Evolutionary conservation across 2,113 vertebrate genomes (phyloP), one percentile per base, ranked within the genome.

Genomic region (Lates calcarifer): DNA sequence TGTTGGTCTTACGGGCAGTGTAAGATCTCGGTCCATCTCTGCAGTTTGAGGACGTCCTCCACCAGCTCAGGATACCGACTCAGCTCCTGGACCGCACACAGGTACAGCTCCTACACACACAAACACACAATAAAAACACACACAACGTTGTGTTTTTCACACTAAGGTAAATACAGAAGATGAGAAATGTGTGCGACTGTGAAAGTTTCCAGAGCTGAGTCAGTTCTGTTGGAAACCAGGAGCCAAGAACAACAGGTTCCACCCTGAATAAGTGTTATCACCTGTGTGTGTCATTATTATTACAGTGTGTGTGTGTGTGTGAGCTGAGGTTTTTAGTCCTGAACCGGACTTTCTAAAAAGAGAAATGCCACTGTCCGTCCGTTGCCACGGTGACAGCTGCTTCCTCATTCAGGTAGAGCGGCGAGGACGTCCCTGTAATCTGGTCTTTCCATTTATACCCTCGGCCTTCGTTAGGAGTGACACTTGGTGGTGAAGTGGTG

Each of bases 41-140:
- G 97, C 70, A 98, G 95, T 79, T 97, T 96, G 33, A 98, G 94
- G 53, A 98, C 96, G 60, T 97, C 96, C 1, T 97, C 97, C 77
- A 97, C 96, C 84, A 98, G 95, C 87, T 97, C 97, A 0, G 96
- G 97, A 79, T 95, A 96, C 26, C 94, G 95, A 43, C 93, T 96
- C 26, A 97, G 85, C 78, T 98, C 96, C 92, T 97, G 96, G 79
- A 97, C 96, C 6, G 98, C 97, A 67, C 96, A 94, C 90, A 97
- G 81, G 85, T 98, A 98, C 71, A 98, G 94, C 70, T 98, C 97
- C 97, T 95, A 51, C 26, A 87, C 62, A 68, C 33, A 74, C 83
- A 83, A 62, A 77, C 60, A 43, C 58, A 68, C 49, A 63, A 49
- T 41, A 41, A 56, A 63, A 58, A 64, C 72, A 70, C 9, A 65